Conservation (phyloP, 2,797 vertebrate species). For the Enteromius treurensis region DNA sequence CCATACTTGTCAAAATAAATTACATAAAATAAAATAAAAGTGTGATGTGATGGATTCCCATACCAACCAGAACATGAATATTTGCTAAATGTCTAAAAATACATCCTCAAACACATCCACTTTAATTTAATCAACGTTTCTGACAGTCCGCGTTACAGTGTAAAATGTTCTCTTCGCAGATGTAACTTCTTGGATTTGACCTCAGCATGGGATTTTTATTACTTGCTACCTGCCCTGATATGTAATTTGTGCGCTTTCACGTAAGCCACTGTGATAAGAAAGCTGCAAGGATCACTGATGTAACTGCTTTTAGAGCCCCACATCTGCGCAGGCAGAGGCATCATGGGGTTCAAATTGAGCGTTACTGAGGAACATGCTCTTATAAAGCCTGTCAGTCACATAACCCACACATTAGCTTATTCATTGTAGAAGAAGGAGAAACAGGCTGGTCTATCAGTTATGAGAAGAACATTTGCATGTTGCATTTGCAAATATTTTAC, state of each 20-base stretch:
- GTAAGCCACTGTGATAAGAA: conserved; percentile 1
- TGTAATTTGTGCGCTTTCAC: not conserved
- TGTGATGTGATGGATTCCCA: not conserved
- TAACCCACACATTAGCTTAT: not conserved
- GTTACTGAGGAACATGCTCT: not conserved
- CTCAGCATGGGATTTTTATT: not conserved
- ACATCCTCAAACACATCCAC: not conserved
- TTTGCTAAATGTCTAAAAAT: not conserved
- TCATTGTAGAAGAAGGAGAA: not conserved
- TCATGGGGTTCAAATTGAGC: not conserved
- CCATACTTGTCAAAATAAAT: not conserved
- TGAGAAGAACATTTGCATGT: not conserved
- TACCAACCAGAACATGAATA: not conserved
- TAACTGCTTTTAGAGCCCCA: conserved; percentile 1
- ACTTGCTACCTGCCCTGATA: not conserved
- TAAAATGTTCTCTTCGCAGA: not conserved
- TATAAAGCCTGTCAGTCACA: not conserved
- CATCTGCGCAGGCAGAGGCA: not conserved
- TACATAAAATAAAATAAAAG: not conserved
- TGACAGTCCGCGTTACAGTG: not conserved
- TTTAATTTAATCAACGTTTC: not conserved
- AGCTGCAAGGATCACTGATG: not conserved
- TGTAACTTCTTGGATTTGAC: not conserved
- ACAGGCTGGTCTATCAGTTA: not conserved
- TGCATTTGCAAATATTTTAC: no score